Conservation (phyloP, 2,113 vertebrate genomes). For the Ctenomys sociabilis region DNA sequence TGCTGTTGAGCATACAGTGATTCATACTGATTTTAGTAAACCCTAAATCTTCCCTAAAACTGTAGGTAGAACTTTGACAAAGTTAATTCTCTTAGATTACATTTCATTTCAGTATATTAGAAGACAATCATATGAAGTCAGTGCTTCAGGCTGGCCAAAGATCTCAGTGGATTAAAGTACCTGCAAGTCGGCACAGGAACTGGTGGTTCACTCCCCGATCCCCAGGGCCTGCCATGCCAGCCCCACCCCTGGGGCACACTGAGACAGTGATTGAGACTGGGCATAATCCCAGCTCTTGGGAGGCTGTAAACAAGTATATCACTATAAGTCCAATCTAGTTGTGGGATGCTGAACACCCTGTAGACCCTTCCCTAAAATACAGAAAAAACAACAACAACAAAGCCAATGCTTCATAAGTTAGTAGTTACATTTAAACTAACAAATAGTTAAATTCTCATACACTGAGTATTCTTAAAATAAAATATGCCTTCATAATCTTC, state of each 20-base stretch:
- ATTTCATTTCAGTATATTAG: slow-evolving; percentile 28
- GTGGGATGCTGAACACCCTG: no score
- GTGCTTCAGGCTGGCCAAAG: background rate
- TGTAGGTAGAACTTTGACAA: background rate
- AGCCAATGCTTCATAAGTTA: slow-evolving; percentile 42
- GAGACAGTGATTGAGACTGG: no score
- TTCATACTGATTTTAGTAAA: background rate
- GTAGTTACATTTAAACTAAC: slow-evolving; percentile 21
- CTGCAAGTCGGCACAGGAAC: no score
- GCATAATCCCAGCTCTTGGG: no score
- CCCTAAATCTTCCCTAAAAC: background rate
- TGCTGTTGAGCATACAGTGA: background rate
- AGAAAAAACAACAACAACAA: no score
- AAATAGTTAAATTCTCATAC: slow-evolving; percentile 50
- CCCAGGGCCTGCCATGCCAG: no score
- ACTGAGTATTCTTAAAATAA: slow-evolving; percentile 43
- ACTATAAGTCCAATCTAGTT: no score
- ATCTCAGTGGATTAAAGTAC: no score
- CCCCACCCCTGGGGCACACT: no score
- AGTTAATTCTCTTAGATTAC: background rate
- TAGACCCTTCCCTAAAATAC: no score
- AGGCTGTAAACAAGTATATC: no score
- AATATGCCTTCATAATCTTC: background rate
- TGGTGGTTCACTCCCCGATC: no score
- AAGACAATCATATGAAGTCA: background rate